These are phyloP conservation scores for Dinomys branickii DNA, from an alignment of 2,113 vertebrate species.

Conservation along the genomic window DNA sequence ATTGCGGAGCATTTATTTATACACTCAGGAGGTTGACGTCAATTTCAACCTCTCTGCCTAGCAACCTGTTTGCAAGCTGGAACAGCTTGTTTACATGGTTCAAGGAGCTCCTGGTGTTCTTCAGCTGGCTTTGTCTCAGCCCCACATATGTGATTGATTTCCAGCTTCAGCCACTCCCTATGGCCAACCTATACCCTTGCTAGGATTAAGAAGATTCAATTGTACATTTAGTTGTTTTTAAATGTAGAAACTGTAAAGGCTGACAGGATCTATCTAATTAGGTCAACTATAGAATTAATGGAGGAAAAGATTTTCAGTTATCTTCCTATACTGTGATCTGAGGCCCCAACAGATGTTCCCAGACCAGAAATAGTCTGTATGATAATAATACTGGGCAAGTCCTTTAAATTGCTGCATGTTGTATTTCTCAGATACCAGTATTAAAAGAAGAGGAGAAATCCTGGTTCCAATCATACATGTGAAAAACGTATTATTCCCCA, in stretches of 20 bases:
- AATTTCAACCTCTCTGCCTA: too few relatives aligned
- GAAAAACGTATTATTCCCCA: background rate
- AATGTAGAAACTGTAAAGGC: background rate
- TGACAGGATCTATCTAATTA: background rate
- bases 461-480: background rate
- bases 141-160: too few relatives aligned
- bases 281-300: background rate
- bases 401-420: background rate
- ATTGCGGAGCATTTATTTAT: too few relatives aligned
- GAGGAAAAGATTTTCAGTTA: background rate
- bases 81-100: too few relatives aligned
- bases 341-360: background rate
- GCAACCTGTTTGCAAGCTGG: too few relatives aligned
- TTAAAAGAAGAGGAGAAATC: slow-evolving; percentile 3
- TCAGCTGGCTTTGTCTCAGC: too few relatives aligned
- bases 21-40: too few relatives aligned
- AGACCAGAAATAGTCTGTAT: background rate
- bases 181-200: background rate
- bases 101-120: too few relatives aligned
- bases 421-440: background rate
- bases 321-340: background rate
- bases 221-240: background rate
- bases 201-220: background rate
- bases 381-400: background rate
- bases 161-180: too few relatives aligned